These are phyloP conservation scores for Macrophya annulata DNA, from an alignment of 2,888 invertebrate genomes.

Conservation along the genomic window DNA sequence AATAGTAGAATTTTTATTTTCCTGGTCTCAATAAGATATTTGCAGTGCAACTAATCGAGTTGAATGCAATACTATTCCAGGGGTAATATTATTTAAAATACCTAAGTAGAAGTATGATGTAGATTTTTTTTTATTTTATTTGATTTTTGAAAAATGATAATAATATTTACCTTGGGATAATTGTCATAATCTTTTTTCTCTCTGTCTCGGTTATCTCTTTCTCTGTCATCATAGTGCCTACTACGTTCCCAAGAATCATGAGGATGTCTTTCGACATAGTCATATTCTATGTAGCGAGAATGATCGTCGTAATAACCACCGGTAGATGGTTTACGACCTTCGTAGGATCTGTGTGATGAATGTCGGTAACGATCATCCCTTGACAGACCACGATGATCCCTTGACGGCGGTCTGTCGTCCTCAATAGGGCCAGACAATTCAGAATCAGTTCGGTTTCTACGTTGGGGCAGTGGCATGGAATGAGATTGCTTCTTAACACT, in stretches of 20 bases:
- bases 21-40: slow-evolving; percentile 39
- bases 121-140: slow-evolving; percentile 53
- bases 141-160: background rate
- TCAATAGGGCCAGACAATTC: slow-evolving; percentile 73
- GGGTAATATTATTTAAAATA: background rate
- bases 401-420: slow-evolving; percentile 74
- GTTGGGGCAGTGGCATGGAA: slow-evolving; percentile 68
- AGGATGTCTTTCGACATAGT: slow-evolving; percentile 76
- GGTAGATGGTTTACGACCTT: slow-evolving; percentile 68
- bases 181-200: slow-evolving; percentile 77
- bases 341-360: slow-evolving; percentile 71
- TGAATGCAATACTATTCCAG: slow-evolving; percentile 46
- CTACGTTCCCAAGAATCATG: slow-evolving; percentile 75
- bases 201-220: slow-evolving; percentile 65
- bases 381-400: slow-evolving; percentile 71
- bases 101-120: background rate
- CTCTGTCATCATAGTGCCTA: slow-evolving; percentile 74
- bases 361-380: slow-evolving; percentile 75
- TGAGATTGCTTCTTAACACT: slow-evolving; percentile 71
- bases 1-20: slow-evolving; percentile 38
- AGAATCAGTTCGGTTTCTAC: slow-evolving; percentile 75
- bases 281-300: slow-evolving; percentile 74
- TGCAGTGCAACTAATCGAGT: slow-evolving; percentile 29
- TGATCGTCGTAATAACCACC: slow-evolving; percentile 68
- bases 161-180: slow-evolving; percentile 73